phyloP scores from a whole-genome alignment of 1,140 invertebrate species.

The Euglossa dilemma region DNA sequence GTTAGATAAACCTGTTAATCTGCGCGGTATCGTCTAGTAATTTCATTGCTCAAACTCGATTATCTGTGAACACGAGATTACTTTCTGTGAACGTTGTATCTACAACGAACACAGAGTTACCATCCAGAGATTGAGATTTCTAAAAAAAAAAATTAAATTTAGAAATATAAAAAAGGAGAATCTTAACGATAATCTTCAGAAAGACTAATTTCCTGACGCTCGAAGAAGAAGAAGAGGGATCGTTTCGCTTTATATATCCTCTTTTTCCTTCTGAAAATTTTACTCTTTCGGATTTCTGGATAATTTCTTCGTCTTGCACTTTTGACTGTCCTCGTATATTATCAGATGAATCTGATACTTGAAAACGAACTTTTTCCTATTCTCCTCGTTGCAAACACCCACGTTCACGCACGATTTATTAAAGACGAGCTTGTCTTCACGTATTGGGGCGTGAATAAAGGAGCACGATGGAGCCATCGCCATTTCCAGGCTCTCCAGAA shows the following conservation, averaged over 20 bases:
- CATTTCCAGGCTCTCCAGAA: slow-evolving; percentile 41
- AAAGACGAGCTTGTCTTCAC: slow-evolving; percentile 48
- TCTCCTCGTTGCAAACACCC: background rate
- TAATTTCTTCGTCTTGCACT: slow-evolving; percentile 25
- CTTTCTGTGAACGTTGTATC: background rate
- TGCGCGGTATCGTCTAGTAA: background rate
- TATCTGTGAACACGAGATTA: slow-evolving; percentile 28
- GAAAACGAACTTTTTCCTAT: slow-evolving; percentile 46
- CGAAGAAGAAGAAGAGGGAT: too few species aligned
- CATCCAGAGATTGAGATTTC: background rate
- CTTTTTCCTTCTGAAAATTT: background rate
- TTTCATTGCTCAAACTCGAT: slow-evolving; percentile 4
- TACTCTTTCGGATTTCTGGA: slow-evolving; percentile 28
- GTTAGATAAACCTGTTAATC: background rate
- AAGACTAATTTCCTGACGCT: background rate
- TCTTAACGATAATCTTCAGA: too few species aligned
- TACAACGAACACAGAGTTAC: too few species aligned
- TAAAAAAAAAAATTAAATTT: background rate
- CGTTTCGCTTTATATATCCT: too few species aligned
- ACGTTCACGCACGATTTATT: background rate
- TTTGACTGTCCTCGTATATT: slow-evolving; percentile 51
- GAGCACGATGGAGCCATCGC: slow-evolving; percentile 7
- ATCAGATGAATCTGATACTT: slow-evolving; percentile 64
- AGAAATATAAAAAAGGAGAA: background rate
- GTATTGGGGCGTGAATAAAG: slow-evolving; percentile 24